phyloP scores from a whole-genome alignment of 2,888 invertebrate genomes.

The Lithodes maja region DNA sequence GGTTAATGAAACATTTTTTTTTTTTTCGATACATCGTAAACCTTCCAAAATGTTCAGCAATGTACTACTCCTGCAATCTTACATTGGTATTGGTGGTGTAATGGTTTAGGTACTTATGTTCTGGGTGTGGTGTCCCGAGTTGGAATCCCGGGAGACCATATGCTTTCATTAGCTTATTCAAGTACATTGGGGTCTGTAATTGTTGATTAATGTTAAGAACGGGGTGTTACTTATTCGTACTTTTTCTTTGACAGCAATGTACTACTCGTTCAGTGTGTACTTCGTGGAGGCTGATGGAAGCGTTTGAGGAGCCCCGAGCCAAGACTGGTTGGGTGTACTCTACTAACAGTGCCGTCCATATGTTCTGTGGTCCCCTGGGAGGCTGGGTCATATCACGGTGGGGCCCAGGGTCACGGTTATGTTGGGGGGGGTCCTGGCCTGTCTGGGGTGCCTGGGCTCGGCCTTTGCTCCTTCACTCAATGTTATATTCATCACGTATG shows the following conservation, averaged over 20 bases:
- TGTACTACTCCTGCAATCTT: neutral
- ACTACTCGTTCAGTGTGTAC: slow-evolving; percentile 70
- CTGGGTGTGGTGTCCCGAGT: no score
- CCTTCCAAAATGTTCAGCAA: neutral
- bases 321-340: slow-evolving; percentile 72
- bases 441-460: slow-evolving; percentile 76
- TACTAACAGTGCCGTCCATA: slow-evolving; percentile 71
- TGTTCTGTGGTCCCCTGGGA: slow-evolving; percentile 77
- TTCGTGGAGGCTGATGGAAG: slow-evolving; percentile 70
- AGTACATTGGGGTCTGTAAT: no score
- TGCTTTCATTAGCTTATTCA: no score
- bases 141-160: no score
- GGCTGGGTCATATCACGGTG: slow-evolving; percentile 77
- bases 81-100: neutral
- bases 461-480: slow-evolving; percentile 76
- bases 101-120: no score
- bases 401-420: slow-evolving; percentile 78
- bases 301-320: slow-evolving; percentile 70
- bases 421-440: slow-evolving; percentile 76
- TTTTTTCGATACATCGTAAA: no score
- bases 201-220: no score
- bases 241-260: slow-evolving; percentile 46
- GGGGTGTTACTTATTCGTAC: neutral
- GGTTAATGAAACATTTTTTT: no score
- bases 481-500: slow-evolving; percentile 77